Evolutionary conservation across 2,888 invertebrate genomes (phyloP).

Genomic region (Globia sparganii): DNA sequence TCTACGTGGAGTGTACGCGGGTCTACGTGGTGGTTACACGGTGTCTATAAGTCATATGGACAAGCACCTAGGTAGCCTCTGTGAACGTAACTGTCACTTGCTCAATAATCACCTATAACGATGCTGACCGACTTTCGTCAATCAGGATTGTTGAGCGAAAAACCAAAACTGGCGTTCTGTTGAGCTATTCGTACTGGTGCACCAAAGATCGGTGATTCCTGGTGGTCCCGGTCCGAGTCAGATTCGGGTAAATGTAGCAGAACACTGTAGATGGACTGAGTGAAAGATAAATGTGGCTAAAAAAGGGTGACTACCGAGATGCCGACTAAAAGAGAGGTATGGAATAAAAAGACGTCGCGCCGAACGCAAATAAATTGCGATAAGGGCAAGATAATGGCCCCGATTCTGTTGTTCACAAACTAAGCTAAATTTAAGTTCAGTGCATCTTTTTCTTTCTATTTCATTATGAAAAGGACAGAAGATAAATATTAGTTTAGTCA

Average conservation of each 20-base stretch:
- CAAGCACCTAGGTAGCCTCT: neutral
- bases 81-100: neutral
- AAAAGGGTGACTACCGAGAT: neutral
- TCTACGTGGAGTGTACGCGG: too few relatives aligned
- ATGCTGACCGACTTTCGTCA: neutral
- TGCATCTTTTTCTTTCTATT: too few relatives aligned
- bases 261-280: neutral
- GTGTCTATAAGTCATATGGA: neutral
- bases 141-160: neutral
- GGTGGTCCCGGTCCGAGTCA: neutral
- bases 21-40: neutral
- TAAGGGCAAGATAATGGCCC: too few relatives aligned
- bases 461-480: too few relatives aligned
- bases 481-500: too few relatives aligned
- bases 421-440: too few relatives aligned
- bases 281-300: neutral
- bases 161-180: neutral
- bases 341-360: neutral
- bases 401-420: too few relatives aligned
- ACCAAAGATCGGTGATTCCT: neutral
- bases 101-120: neutral
- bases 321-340: neutral
- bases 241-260: neutral
- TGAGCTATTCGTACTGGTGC: neutral
- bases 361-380: too few relatives aligned